phyloP scores from a whole-genome alignment of 2,113 vertebrate genomes.

The Butorides virescens region DNA sequence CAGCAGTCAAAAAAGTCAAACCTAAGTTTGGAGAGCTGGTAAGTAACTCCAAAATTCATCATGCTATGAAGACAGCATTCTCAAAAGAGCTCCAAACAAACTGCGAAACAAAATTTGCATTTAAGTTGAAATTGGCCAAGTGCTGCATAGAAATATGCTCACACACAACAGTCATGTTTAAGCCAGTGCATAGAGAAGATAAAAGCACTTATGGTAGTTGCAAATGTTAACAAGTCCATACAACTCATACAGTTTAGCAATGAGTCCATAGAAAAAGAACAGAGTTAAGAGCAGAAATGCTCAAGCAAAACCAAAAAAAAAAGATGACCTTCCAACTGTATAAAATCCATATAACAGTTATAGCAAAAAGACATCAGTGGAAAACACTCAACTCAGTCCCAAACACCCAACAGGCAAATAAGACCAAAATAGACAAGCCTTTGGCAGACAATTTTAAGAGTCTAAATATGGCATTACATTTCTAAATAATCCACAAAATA shows the following conservation, averaged over 20 bases:
- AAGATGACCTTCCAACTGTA: slow-evolving; percentile 57
- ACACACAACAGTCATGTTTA: slow-evolving; percentile 95
- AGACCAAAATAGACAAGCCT: slow-evolving; percentile 73
- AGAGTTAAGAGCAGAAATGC: slow-evolving; percentile 54
- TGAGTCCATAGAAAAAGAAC: slow-evolving; percentile 65
- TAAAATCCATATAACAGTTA: slow-evolving; percentile 69
- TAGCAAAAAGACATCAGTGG: slow-evolving; percentile 71
- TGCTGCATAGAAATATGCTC: slow-evolving; percentile 92
- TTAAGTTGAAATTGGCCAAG: slow-evolving; percentile 72
- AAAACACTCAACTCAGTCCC: slow-evolving; percentile 65
- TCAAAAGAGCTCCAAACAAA: slow-evolving; percentile 66
- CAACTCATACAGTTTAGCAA: slow-evolving; percentile 78
- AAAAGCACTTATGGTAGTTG: slow-evolving; percentile 99
- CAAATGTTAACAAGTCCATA: slow-evolving; percentile 86
- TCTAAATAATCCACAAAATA: slow-evolving; percentile 79
- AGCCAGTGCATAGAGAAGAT: slow-evolving; percentile 97
- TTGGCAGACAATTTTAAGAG: slow-evolving; percentile 75
- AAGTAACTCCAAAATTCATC: slow-evolving; percentile 57
- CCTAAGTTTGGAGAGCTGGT: slow-evolving; percentile 43
- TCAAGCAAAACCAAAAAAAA: slow-evolving; percentile 47
- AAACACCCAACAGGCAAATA: slow-evolving; percentile 71
- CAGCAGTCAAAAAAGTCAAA: slow-evolving; percentile 37
- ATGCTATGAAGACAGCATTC: slow-evolving; percentile 70
- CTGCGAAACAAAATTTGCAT: slow-evolving; percentile 69
- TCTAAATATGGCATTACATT: slow-evolving; percentile 70